Evolutionary conservation across 64 coral and sea anemone species (phyloP).

Genomic region (Pachyseris speciosa): DNA sequence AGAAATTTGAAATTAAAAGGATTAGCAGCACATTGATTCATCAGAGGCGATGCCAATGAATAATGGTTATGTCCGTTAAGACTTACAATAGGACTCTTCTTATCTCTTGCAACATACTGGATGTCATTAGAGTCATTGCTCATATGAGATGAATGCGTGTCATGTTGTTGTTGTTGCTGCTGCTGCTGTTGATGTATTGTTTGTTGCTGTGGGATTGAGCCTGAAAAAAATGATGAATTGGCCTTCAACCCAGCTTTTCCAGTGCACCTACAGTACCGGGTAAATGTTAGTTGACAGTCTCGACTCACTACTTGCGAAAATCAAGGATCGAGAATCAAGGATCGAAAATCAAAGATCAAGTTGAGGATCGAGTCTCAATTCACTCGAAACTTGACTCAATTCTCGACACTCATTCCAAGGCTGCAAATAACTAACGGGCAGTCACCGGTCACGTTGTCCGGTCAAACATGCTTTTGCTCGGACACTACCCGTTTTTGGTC

Average conservation of each 20-base stretch:
- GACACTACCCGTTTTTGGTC: conserved; percentile 36
- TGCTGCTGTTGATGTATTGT: not conserved
- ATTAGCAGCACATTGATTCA: too few species aligned
- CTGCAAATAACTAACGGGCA: conserved; percentile 25
- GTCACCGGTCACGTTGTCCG: conserved; percentile 6
- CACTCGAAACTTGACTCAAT: too few species aligned
- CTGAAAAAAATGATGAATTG: not conserved
- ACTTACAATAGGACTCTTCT: conserved; percentile 57
- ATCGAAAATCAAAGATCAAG: too few species aligned
- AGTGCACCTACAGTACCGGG: too few species aligned
- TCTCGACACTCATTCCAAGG: too few species aligned
- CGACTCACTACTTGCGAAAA: too few species aligned
- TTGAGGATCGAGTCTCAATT: too few species aligned
- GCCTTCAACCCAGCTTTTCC: not conserved
- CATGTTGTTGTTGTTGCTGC: not conserved
- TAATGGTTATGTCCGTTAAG: not conserved
- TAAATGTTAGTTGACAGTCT: too few species aligned
- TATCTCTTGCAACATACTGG: conserved; percentile 19
- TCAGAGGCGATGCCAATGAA: too few species aligned
- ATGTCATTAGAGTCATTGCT: not conserved
- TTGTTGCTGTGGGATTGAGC: not conserved
- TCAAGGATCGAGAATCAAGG: too few species aligned
- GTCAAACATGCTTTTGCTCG: conserved; percentile 35
- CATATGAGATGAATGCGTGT: not conserved
- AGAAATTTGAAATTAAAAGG: too few species aligned